These are phyloP conservation scores for Hylaeus volcanicus DNA, from an alignment of 1,140 invertebrate genomes.

Conservation along the genomic window DNA sequence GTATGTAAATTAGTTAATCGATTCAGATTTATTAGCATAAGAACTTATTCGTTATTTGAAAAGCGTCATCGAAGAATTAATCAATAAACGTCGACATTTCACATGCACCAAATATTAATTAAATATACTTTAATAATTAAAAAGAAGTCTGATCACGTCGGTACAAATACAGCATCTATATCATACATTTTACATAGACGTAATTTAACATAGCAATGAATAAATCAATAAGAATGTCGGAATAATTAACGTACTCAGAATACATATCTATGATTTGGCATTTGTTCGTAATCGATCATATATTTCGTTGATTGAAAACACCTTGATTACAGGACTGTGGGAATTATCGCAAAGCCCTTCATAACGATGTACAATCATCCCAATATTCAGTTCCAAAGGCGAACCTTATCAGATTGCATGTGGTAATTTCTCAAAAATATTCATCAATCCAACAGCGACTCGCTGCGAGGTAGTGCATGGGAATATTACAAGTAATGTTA, in stretches of 20 bases:
- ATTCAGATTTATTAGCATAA: too few relatives aligned
- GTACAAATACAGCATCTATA: too few relatives aligned
- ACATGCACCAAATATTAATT: too few relatives aligned
- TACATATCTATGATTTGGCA: conserved; percentile 49
- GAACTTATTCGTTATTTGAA: too few relatives aligned
- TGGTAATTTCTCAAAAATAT: conserved; percentile 48
- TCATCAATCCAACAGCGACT: conserved; percentile 10
- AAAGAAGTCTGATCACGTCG: neutral
- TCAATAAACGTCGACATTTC: too few relatives aligned
- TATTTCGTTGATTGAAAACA: conserved; percentile 34
- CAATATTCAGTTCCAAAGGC: conserved; percentile 26
- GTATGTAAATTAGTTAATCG: too few relatives aligned
- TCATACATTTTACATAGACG: too few relatives aligned
- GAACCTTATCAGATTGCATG: too few relatives aligned
- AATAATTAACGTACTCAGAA: conserved; percentile 27
- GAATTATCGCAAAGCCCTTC: conserved; percentile 40
- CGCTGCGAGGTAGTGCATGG: neutral
- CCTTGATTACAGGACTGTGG: conserved; percentile 58
- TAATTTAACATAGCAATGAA: neutral
- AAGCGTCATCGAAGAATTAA: too few relatives aligned
- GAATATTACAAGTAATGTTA: too few relatives aligned
- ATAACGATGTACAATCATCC: neutral
- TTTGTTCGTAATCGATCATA: conserved; percentile 62
- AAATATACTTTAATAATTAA: too few relatives aligned
- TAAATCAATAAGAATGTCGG: neutral